phyloP scores from a whole-genome alignment of 1,140 invertebrate genomes.

The Tribolium castaneum region DNA sequence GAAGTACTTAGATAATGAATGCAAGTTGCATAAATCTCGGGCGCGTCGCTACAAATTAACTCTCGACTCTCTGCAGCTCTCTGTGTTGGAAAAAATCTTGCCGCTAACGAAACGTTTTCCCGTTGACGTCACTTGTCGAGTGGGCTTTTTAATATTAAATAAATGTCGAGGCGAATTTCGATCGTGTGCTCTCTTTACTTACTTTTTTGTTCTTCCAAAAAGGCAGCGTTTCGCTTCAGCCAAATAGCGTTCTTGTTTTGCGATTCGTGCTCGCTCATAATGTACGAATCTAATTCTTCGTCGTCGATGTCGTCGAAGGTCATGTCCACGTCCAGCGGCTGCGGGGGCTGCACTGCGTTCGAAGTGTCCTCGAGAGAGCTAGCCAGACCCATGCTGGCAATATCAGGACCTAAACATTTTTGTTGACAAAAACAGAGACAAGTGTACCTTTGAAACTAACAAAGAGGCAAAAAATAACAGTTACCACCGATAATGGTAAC shows the following conservation, averaged over 20 bases:
- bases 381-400: conserved; percentile 60
- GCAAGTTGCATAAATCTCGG: not conserved
- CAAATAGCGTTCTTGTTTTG: conserved; percentile 84
- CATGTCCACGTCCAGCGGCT: conserved; percentile 72
- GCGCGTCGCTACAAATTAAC: not conserved
- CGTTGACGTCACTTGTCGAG: not conserved
- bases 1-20: not conserved
- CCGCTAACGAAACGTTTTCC: not conserved
- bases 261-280: conserved; percentile 85
- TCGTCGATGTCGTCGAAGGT: conserved; percentile 86
- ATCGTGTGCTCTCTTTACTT: conserved; percentile 49
- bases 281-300: conserved; percentile 87
- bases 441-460: no score
- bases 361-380: conserved; percentile 60
- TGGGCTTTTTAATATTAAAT: not conserved
- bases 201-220: conserved; percentile 85
- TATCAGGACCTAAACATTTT: conserved; percentile 57
- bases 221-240: conserved; percentile 86
- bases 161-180: not conserved
- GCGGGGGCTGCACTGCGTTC: conserved; percentile 58
- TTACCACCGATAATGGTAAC: no score
- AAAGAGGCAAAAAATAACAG: no score
- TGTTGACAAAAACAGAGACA: no score
- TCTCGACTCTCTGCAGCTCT: no score
- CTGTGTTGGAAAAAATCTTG: no score